A percentile compares a stretch with the other conserved stretches of the same genome.
phyloP scores from a whole-genome alignment of 2,113 vertebrate species.

The Istiophorus platypterus region DNA sequence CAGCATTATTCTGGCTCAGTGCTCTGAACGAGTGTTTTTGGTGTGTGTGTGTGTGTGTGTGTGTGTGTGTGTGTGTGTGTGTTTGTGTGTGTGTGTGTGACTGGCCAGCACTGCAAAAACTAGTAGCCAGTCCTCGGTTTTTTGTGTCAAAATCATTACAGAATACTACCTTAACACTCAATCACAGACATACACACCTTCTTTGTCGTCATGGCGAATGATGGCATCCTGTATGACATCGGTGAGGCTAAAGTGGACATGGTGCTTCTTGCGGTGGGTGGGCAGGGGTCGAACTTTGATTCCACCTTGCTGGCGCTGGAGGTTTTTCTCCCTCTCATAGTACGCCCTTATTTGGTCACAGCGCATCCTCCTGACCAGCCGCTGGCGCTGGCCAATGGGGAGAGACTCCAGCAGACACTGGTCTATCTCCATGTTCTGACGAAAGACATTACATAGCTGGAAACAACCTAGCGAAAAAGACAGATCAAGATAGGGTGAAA shows the following conservation, averaged over 20 bases:
- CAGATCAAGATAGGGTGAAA: neutral
- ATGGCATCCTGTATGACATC: conserved; percentile 92
- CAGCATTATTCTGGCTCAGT: conserved; percentile 14
- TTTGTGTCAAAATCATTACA: neutral
- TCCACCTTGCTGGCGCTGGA: conserved; percentile 86
- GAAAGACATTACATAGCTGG: conserved; percentile 98
- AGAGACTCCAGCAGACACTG: conserved; percentile 98
- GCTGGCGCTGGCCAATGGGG: conserved; percentile 93
- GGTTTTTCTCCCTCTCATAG: conserved; percentile 91
- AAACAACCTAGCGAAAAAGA: conserved; percentile 90
- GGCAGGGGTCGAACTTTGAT: conserved; percentile 67
- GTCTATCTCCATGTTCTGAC: conserved; percentile 99
- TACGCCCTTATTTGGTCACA: conserved; percentile 95
- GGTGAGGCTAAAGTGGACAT: conserved; percentile 82
- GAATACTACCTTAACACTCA: neutral
- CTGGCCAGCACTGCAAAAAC: neutral
- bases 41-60: neutral
- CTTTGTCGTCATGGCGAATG: conserved; percentile 91
- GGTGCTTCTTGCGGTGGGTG: conserved; percentile 83
- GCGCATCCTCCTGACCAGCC: conserved; percentile 95
- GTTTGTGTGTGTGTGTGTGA: neutral
- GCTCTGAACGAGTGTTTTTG: neutral
- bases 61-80: neutral
- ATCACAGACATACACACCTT: conserved; percentile 83
- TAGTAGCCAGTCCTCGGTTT: neutral